Conservation (phyloP, 2,797 vertebrate genomes). For the Anas bahamensis region DNA sequence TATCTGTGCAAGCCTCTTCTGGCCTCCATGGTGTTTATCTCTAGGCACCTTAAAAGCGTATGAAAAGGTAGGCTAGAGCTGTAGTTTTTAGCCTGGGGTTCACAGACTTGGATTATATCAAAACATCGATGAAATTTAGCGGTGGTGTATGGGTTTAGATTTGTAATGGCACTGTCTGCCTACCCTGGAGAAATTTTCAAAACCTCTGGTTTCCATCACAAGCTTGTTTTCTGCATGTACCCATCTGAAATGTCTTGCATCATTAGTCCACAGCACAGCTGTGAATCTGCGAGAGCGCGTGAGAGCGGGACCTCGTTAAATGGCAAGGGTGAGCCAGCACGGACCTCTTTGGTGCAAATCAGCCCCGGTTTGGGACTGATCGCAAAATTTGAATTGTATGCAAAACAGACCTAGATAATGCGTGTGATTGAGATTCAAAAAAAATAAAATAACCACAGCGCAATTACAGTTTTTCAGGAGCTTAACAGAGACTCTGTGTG, state of each 20-base stretch:
- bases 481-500: neutral
- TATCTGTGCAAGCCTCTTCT: neutral
- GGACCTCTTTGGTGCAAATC: neutral
- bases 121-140: neutral
- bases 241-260: neutral
- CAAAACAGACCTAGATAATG: neutral
- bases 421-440: neutral
- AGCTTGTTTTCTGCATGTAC: rapidly evolving
- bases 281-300: neutral
- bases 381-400: neutral
- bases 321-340: neutral
- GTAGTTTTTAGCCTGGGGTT: neutral
- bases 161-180: rapidly evolving
- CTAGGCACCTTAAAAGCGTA: neutral
- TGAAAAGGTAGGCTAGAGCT: neutral
- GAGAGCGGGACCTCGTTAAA: neutral
- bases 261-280: neutral
- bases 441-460: neutral
- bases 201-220: neutral
- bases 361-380: neutral
- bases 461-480: neutral
- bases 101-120: neutral
- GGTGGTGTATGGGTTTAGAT: neutral
- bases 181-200: neutral
- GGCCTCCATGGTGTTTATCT: neutral